Evolutionary conservation across 2,797 vertebrate genomes (phyloP).

Genomic region (Momotus momota): DNA sequence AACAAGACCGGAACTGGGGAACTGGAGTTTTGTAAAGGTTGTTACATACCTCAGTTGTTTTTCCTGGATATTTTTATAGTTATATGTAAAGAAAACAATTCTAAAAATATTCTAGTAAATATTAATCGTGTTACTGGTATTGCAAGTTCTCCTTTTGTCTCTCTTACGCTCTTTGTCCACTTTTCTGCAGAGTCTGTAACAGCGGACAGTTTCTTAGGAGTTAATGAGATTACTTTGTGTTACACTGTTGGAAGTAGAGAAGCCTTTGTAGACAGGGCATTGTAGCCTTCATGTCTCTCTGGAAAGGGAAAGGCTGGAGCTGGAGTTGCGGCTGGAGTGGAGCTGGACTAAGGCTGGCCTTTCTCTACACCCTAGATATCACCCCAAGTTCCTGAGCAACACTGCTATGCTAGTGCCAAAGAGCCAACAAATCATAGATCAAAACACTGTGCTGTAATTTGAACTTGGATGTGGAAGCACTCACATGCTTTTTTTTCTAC

Average conservation of each 20-base stretch:
- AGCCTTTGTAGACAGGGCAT: background rate
- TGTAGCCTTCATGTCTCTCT: background rate
- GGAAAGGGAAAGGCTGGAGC: background rate
- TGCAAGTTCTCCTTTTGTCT: background rate
- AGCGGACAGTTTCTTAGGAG: background rate
- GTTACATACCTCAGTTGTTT: background rate
- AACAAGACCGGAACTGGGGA: background rate
- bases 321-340: background rate
- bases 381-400: background rate
- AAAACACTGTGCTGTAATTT: background rate
- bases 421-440: background rate
- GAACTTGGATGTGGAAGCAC: background rate
- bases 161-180: background rate
- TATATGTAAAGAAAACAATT: background rate
- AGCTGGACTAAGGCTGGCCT: background rate
- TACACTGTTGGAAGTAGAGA: background rate
- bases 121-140: background rate
- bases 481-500: background rate
- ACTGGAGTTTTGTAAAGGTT: background rate
- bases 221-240: background rate
- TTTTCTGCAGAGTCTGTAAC: background rate
- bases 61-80: background rate
- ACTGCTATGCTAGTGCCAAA: background rate
- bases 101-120: background rate
- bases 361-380: background rate